Percentiles rank a stretch among this genome's conserved stretches.
These are phyloP conservation scores for Nyctibius bracteatus DNA, from an alignment of 2,113 vertebrate genomes.

Conservation along the genomic window DNA sequence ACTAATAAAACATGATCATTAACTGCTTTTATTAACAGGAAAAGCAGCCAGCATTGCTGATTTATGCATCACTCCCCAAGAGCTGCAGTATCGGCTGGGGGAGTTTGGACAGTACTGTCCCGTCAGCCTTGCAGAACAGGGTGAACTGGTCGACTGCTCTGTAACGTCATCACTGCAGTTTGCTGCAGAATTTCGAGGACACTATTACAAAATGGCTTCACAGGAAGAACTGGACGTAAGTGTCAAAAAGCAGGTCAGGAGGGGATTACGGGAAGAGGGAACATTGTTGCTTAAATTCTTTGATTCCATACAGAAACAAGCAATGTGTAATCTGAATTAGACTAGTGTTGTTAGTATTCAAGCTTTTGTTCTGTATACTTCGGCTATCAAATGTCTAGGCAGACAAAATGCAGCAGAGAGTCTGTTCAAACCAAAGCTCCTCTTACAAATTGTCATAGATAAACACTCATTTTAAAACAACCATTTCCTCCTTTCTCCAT, in stretches of 20 bases:
- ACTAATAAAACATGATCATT: background rate
- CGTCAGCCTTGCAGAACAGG: slow-evolving; percentile 84
- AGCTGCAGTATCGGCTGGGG: slow-evolving; percentile 81
- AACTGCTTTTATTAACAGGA: slow-evolving; percentile 68
- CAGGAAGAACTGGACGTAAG: slow-evolving; percentile 82
- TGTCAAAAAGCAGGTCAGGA: background rate
- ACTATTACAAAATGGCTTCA: slow-evolving; percentile 89
- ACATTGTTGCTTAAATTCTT: background rate
- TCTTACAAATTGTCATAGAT: background rate
- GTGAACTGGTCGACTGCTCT: slow-evolving; percentile 85
- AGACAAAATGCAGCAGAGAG: background rate
- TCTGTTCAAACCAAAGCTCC: background rate
- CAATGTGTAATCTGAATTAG: background rate
- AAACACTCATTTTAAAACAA: background rate
- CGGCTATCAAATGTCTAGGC: background rate
- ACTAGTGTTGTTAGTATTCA: background rate
- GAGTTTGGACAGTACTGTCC: slow-evolving; percentile 90
- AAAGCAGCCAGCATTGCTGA: slow-evolving; percentile 84
- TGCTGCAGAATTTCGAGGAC: slow-evolving; percentile 83
- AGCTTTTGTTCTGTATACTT: background rate
- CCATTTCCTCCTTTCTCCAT: background rate
- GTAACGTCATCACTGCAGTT: slow-evolving; percentile 71
- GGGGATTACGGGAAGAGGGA: background rate
- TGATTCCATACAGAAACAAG: background rate
- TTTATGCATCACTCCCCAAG: slow-evolving; percentile 84